Percentiles rank a stretch among this genome's conserved stretches.
These are phyloP conservation scores for Ascaphus truei DNA, from an alignment of 2,113 vertebrate genomes.

Conservation along the genomic window DNA sequence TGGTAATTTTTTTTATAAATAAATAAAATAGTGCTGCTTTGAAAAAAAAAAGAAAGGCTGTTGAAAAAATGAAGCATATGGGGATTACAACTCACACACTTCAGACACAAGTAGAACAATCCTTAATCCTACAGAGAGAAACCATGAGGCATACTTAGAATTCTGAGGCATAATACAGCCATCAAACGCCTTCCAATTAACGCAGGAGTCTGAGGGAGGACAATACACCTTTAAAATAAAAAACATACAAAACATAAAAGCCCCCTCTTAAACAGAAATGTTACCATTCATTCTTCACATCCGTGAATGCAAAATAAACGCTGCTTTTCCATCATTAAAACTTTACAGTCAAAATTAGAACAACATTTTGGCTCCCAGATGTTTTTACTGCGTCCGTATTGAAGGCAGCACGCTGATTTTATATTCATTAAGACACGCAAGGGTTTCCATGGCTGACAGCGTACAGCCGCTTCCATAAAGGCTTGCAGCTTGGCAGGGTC, in stretches of 20 bases:
- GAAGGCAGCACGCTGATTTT: conserved; percentile 35
- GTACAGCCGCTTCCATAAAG: conserved; percentile 26
- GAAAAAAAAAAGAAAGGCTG: too few relatives aligned
- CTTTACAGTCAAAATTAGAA: conserved; percentile 38
- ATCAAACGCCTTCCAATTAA: conserved; percentile 2
- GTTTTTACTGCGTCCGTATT: conserved; percentile 36
- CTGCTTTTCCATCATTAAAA: conserved; percentile 35
- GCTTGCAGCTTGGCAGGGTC: conserved; percentile 25
- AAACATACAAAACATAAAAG: conserved; percentile 20
- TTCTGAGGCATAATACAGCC: not conserved
- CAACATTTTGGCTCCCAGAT: conserved; percentile 38
- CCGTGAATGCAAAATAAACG: conserved; percentile 29
- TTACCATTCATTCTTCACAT: conserved; percentile 25
- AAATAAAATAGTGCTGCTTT: too few relatives aligned
- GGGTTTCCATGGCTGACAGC: conserved; percentile 32
- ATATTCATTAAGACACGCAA: conserved; percentile 38
- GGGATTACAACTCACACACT: not conserved
- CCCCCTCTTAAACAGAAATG: not conserved
- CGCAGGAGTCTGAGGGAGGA: not conserved
- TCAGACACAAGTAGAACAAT: too few relatives aligned
- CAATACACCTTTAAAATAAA: conserved; percentile 3
- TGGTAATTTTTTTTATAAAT: too few relatives aligned
- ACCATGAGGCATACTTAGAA: not conserved
- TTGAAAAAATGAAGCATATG: too few relatives aligned
- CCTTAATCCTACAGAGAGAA: too few relatives aligned